Conservation (phyloP, 2,113 vertebrate genomes). For the Microtus oregoni region DNA sequence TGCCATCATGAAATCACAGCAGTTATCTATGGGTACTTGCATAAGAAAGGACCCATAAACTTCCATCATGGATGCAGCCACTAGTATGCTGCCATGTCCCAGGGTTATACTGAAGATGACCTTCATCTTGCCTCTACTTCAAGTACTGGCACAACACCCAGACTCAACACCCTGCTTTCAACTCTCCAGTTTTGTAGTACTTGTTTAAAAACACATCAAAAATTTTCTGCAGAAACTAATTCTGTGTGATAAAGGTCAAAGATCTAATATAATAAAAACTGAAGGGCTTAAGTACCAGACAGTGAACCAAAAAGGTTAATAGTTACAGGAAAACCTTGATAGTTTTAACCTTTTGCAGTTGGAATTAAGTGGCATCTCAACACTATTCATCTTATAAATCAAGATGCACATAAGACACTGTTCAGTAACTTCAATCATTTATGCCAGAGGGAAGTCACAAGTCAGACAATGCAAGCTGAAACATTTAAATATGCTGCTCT, state of each 20-base stretch:
- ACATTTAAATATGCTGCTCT: constrained; percentile 1
- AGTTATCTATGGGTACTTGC: neutral
- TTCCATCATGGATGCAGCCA: neutral
- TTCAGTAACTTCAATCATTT: constrained; percentile 5
- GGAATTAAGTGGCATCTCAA: neutral
- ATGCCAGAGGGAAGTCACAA: neutral
- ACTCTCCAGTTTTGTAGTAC: neutral
- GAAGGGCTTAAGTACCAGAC: constrained; percentile 14
- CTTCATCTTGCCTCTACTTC: neutral
- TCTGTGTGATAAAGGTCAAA: constrained; percentile 12
- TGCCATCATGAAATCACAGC: neutral
- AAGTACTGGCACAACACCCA: neutral
- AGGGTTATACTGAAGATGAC: neutral
- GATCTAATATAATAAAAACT: constrained; percentile 45
- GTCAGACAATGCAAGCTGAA: neutral
- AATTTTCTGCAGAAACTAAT: constrained; percentile 36
- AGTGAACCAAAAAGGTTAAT: neutral
- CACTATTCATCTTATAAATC: neutral
- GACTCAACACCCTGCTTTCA: neutral
- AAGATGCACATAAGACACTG: neutral
- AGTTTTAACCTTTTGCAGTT: constrained; percentile 7
- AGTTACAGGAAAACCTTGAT: neutral
- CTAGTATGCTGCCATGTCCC: neutral
- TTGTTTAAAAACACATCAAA: constrained; percentile 1
- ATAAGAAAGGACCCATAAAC: neutral